phyloP scores from a whole-genome alignment of 2,113 vertebrate species.

The Malurus cyaneus region DNA sequence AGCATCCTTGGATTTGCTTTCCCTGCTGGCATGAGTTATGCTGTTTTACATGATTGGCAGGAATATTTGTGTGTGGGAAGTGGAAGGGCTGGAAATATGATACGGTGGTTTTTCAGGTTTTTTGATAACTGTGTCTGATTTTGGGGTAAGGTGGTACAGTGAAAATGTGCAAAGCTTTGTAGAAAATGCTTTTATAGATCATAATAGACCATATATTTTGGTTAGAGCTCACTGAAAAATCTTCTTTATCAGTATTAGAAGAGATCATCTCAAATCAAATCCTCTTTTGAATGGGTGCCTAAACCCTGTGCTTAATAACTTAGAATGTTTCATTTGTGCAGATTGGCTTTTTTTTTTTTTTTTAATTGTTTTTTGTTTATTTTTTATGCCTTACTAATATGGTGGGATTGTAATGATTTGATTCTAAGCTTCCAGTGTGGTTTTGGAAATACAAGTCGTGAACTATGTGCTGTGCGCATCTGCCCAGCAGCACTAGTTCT shows the following conservation, averaged over 20 bases:
- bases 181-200: background rate
- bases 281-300: background rate
- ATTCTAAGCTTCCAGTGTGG: background rate
- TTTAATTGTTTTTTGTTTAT: no score
- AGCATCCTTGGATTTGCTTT: background rate
- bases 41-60: background rate
- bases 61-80: background rate
- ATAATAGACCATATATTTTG: background rate
- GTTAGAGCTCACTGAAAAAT: background rate
- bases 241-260: background rate
- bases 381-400: background rate
- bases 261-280: background rate
- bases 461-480: background rate
- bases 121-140: background rate
- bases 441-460: background rate
- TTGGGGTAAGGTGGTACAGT: background rate
- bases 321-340: background rate
- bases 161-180: background rate
- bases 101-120: background rate
- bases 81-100: background rate
- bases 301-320: background rate
- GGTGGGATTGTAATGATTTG: background rate
- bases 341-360: background rate
- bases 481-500: background rate
- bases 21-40: rapidly evolving